phyloP scores from a whole-genome alignment of 1,140 invertebrate genomes.

The Saccostrea glomerata region DNA sequence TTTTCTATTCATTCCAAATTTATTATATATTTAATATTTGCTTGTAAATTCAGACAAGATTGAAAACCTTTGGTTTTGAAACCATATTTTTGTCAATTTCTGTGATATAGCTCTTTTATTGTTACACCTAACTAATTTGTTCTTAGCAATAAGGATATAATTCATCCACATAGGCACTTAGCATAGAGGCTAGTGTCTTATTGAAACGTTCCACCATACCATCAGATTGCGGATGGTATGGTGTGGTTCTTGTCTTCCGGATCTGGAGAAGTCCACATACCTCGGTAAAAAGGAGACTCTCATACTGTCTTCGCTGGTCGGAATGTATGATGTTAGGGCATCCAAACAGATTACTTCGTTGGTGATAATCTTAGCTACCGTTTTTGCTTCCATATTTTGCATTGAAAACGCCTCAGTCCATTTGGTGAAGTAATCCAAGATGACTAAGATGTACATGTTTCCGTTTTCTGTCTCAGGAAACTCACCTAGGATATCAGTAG shows the following conservation, averaged over 20 bases:
- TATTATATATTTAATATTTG: no score
- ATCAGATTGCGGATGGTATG: slow-evolving; percentile 63
- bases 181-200: slow-evolving; percentile 52
- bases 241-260: slow-evolving; percentile 54
- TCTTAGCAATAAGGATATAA: no score
- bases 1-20: no score
- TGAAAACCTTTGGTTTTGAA: no score
- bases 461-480: slow-evolving; percentile 43
- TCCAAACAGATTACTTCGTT: slow-evolving; percentile 56
- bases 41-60: no score
- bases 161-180: slow-evolving; percentile 48
- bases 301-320: slow-evolving; percentile 73
- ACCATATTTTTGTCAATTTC: no score
- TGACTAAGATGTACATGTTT: slow-evolving; percentile 47
- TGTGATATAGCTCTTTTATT: no score
- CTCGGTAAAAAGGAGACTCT: slow-evolving; percentile 56
- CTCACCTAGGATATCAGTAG: slow-evolving; percentile 44
- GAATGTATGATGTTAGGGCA: slow-evolving; percentile 67
- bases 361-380: slow-evolving; percentile 51
- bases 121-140: no score
- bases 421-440: slow-evolving; percentile 57
- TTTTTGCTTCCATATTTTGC: slow-evolving; percentile 50
- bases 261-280: slow-evolving; percentile 58
- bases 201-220: slow-evolving; percentile 49
- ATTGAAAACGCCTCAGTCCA: slow-evolving; percentile 55